phyloP scores from a whole-genome alignment of 2,113 vertebrate genomes.

The Eulemur macaco region DNA sequence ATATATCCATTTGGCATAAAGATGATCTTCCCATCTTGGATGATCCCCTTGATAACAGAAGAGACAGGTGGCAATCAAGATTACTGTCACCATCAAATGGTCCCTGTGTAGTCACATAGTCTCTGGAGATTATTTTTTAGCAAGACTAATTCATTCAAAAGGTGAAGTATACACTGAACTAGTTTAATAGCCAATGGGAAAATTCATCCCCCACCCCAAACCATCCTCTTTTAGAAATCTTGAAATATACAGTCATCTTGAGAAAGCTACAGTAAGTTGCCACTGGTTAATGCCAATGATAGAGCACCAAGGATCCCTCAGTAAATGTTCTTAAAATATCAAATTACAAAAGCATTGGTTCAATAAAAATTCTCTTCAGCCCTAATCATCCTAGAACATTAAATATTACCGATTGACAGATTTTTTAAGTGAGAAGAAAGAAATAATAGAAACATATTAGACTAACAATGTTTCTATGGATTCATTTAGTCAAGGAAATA shows the following conservation, averaged over 20 bases:
- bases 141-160: not conserved
- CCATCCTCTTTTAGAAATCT: not conserved
- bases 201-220: not conserved
- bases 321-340: slow-evolving; percentile 61
- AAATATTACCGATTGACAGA: slow-evolving; percentile 40
- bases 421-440: not conserved
- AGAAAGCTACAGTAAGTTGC: slow-evolving; percentile 22
- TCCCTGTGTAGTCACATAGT: not conserved
- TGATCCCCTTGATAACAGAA: slow-evolving; percentile 89
- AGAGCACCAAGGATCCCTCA: not conserved
- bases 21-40: slow-evolving; percentile 95
- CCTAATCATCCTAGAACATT: not conserved
- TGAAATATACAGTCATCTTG: not conserved
- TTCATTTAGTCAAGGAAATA: slow-evolving; percentile 58
- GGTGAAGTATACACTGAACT: not conserved
- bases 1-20: slow-evolving; percentile 96
- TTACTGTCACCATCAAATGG: not conserved
- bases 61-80: slow-evolving; percentile 73
- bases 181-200: not conserved
- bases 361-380: not conserved
- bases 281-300: not conserved
- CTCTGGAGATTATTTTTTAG: not conserved
- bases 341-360: not conserved
- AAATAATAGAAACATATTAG: not conserved
- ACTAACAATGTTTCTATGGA: not conserved